Percentiles rank a stretch among this genome's conserved stretches.
These are phyloP conservation scores for Catonia carolina DNA, from an alignment of 2,888 invertebrate genomes.

Conservation along the genomic window DNA sequence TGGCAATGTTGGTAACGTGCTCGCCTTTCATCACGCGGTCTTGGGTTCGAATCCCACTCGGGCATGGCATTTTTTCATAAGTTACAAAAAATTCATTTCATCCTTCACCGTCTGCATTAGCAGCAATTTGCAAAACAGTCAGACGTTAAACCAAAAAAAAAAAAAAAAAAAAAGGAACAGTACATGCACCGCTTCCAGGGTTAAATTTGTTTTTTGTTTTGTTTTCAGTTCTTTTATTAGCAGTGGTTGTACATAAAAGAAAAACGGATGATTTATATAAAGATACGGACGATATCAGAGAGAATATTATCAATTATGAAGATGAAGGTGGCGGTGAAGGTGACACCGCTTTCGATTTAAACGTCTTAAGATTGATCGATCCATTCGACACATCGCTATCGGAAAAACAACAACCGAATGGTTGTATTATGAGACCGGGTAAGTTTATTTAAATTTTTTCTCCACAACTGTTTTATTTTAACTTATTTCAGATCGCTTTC, in stretches of 20 bases:
- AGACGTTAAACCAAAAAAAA: too few relatives aligned
- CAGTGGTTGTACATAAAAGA: constrained; percentile 80
- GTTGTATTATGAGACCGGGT: constrained; percentile 46
- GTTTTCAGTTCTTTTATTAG: constrained; percentile 68
- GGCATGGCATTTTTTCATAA: too few relatives aligned
- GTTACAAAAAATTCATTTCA: too few relatives aligned
- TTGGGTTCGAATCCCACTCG: too few relatives aligned
- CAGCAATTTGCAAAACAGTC: too few relatives aligned
- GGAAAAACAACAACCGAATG: constrained; percentile 31
- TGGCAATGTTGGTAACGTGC: too few relatives aligned
- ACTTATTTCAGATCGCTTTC: background rate
- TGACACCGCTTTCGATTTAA: constrained; percentile 87
- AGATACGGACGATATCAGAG: constrained; percentile 91
- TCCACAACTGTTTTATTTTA: too few relatives aligned
- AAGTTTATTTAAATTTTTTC: too few relatives aligned
- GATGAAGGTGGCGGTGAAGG: constrained; percentile 98
- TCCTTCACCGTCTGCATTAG: too few relatives aligned
- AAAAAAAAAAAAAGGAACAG: too few relatives aligned
- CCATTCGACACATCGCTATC: constrained; percentile 47
- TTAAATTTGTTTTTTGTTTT: constrained; percentile 24
- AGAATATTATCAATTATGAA: constrained; percentile 95
- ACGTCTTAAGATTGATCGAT: constrained; percentile 59
- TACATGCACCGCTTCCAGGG: too few relatives aligned
- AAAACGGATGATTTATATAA: constrained; percentile 82
- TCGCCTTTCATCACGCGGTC: too few relatives aligned